Percentiles rank a stretch among this genome's conserved stretches.
Conservation (phyloP, 1,140 invertebrate species). For the Acromyrmex heyeri region DNA sequence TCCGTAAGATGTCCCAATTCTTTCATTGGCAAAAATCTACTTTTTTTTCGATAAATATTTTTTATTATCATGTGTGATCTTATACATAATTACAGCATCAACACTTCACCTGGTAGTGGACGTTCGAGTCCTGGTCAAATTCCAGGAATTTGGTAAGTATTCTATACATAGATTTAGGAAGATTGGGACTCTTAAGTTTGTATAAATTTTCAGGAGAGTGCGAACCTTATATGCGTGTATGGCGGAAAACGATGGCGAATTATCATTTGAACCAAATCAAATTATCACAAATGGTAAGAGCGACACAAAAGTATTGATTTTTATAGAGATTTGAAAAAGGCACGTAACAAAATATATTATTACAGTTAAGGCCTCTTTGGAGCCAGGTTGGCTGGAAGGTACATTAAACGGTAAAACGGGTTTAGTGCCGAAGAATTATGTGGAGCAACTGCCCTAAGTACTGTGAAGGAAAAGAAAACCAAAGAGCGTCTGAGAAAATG, state of each 20-base stretch:
- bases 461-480: slow-evolving; percentile 63
- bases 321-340: background rate
- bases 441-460: slow-evolving; percentile 92
- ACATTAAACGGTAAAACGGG: slow-evolving; percentile 97
- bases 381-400: slow-evolving; percentile 99
- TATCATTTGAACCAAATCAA: slow-evolving; percentile 99
- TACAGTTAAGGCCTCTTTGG: slow-evolving; percentile 95
- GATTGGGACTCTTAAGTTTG: background rate
- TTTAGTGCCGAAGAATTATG: slow-evolving; percentile 98
- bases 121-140: slow-evolving; percentile 82
- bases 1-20: slow-evolving; percentile 74
- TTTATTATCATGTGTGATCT: slow-evolving; percentile 27
- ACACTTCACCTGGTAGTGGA: slow-evolving; percentile 81
- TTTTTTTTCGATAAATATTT: background rate
- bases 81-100: slow-evolving; percentile 72
- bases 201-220: slow-evolving; percentile 89
- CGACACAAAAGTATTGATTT: background rate
- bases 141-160: slow-evolving; percentile 80
- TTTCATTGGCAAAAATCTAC: slow-evolving; percentile 7
- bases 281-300: slow-evolving; percentile 97
- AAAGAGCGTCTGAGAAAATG: slow-evolving; percentile 75
- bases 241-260: slow-evolving; percentile 97
- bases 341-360: slow-evolving; percentile 71
- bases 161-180: background rate
- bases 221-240: slow-evolving; percentile 97